These are phyloP conservation scores for Macroramphosus scolopax DNA, from an alignment of 2,797 vertebrate genomes.

Conservation along the genomic window DNA sequence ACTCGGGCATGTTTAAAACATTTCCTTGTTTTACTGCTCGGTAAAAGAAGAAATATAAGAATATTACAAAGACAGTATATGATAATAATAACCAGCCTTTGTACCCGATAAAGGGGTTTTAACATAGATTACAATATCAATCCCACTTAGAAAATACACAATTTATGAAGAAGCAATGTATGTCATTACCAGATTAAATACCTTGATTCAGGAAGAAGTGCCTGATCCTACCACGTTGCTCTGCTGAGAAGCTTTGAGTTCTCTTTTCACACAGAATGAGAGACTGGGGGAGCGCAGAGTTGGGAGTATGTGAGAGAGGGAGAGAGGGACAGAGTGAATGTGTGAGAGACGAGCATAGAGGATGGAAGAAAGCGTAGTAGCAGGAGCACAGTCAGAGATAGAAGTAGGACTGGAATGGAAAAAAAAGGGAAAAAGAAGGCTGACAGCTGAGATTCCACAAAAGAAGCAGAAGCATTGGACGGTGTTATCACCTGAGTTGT, in stretches of 20 bases:
- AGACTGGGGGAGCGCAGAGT: slow-evolving; percentile 55
- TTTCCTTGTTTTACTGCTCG: too few species aligned
- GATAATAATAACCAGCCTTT: slow-evolving; percentile 12
- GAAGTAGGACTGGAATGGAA: slow-evolving; percentile 36
- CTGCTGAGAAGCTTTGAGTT: slow-evolving; percentile 64
- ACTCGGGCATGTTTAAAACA: slow-evolving; percentile 27
- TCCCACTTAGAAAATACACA: slow-evolving; percentile 9
- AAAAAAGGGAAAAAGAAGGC: background rate
- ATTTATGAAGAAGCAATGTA: slow-evolving; percentile 10
- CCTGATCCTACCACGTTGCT: slow-evolving; percentile 62
- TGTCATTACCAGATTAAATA: slow-evolving; percentile 57
- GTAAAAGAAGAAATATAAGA: slow-evolving; percentile 13
- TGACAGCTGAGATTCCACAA: too few species aligned
- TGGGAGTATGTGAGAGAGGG: slow-evolving; percentile 44
- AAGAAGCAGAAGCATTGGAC: slow-evolving; percentile 26
- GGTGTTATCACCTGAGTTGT: slow-evolving; percentile 92
- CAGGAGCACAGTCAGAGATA: slow-evolving; percentile 45
- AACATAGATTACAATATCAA: slow-evolving; percentile 5
- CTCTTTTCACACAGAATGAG: slow-evolving; percentile 57
- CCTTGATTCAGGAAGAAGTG: slow-evolving; percentile 65
- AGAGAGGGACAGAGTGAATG: slow-evolving; percentile 39
- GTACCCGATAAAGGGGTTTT: background rate
- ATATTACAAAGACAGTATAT: background rate
- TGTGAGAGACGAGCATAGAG: slow-evolving; percentile 43
- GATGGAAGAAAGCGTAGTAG: slow-evolving; percentile 39